Evolutionary conservation across 1,140 invertebrate species (phyloP), one percentile per base, ranked within the genome.

Genomic region (Vollenhovia emeryi): DNA sequence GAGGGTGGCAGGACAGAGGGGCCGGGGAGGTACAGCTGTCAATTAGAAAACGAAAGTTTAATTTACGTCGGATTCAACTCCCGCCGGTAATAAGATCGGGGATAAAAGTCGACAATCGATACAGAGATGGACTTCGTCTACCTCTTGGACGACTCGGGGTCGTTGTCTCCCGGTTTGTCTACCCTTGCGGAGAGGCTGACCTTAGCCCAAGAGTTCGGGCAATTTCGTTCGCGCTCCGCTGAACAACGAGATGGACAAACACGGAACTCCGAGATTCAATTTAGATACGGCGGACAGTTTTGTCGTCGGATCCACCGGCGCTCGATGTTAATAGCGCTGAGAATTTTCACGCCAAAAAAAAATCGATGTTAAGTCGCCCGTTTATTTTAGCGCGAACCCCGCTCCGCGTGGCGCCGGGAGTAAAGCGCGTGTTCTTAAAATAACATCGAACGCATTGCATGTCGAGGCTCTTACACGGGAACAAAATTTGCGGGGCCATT

Each of bases 61-160:
- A 84, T 57, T 86, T 57, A 73, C 52, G 76, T 71, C n/a, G 13
- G 3, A 48, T 66, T 13, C 36, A 15, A 21, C 9, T 43, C 33
- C 9, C 36, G 13, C 21, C 11, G 21, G 27, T 18, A 82, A 74
- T 50, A 76, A 75, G 33, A 11, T 68, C 27, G 45, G 66, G 75
- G 45, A 52, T 60, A 36, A 79, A 84, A 43, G 45, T 84, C 87
- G 78, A 73, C 33, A 50, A 86, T 88, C 87, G 76, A 89, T 89
- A 62, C n/a, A 33, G 55, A 9, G 30, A 43, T 64, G 9, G 18
- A 15, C 3, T 55, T 69, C 50, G 7, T 21, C 74, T 52, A n/a
- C n/a, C 57, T 82, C 24, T 59, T 30, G 8, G n/a, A 11, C 18
- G 8, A 71, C 57, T 30, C 13, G 21, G n/a, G 79, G 73, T 69